These are phyloP conservation scores for Meda fulgida DNA, from an alignment of 2,797 vertebrate genomes.

Conservation along the genomic window DNA sequence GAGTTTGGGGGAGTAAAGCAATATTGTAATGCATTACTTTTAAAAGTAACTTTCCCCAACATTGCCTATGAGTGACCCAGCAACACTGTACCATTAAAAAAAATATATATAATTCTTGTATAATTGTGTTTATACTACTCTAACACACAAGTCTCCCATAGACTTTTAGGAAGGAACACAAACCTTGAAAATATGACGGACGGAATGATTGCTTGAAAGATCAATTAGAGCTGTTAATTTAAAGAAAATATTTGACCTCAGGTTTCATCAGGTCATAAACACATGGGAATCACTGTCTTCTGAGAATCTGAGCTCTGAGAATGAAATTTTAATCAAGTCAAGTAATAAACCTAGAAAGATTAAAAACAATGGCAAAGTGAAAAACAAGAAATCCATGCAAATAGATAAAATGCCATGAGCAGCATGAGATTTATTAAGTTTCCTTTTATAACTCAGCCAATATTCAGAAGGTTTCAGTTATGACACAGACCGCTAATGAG, in stretches of 20 bases:
- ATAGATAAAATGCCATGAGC: background rate
- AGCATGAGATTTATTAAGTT: slow-evolving; percentile 12
- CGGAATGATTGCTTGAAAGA: background rate
- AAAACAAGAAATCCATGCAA: slow-evolving; percentile 7
- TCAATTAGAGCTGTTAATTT: background rate
- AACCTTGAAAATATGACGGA: background rate
- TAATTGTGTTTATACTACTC: background rate
- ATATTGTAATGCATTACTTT: no score
- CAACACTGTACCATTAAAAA: background rate
- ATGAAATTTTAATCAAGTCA: background rate
- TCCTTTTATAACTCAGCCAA: slow-evolving; percentile 15
- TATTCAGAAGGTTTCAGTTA: background rate
- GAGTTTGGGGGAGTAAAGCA: no score
- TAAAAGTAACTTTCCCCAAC: no score
- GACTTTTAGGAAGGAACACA: background rate
- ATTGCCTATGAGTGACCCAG: background rate
- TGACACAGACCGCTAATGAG: slow-evolving; percentile 14
- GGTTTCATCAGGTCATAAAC: background rate
- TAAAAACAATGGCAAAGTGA: background rate
- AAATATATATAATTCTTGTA: background rate
- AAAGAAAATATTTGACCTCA: background rate
- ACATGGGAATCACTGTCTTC: background rate
- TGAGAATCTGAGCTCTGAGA: background rate
- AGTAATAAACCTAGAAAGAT: background rate
- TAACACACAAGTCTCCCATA: background rate